Base-by-base conservation (phyloP, 2,113 vertebrate genomes). In the Podocnemis expansa region DNA sequence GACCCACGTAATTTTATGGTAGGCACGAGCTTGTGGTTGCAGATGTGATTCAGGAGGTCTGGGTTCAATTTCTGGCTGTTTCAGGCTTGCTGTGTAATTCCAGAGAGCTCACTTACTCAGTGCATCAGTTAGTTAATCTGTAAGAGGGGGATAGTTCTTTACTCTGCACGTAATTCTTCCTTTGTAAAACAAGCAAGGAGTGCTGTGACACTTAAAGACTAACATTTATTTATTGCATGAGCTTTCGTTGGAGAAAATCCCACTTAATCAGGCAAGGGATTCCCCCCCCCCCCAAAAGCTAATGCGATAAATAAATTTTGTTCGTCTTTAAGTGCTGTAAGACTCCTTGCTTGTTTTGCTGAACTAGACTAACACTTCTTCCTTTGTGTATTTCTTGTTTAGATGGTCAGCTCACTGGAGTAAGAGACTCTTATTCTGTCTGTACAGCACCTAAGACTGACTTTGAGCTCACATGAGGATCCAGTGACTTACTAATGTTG, bases 51-150 rank as follows among this genome's bases (percentile, higher is more conserved):
- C 78, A 55, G 76, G 75, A 75, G 5, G 56, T 58, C 17, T 9
- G 0, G 0, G 38, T 54, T 1, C 34, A 70, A n/a, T 70, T 38
- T 38, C n/a, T 70, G 63, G 63, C 63, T n/a, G 31, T 55, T 0
- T 0, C 31, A 7, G 70, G 29, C 27, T 75, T 0, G 0, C 43
- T 1, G 9, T 24, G 63, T 5, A 38, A 45, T 11, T 54, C 51
- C 0, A 0, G 34, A 49, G 4, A 2, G 51, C 49, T 14, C 27
- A 2, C 1, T 0, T 13, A n/a, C 10, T 13, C 88, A 0, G 0
- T 78, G 56, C 14, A 38, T 67, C 54, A 49, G n/a, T 41, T 51
- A 51, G 13, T 49, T 89, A 0, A 0, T 80, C 16, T 29, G 41
- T 43, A 12, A 76, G 29, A 2, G 25, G 25, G 14, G 52, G 25